Base-by-base conservation (phyloP, 2,797 vertebrate genomes). In the Danionella dracula region DNA sequence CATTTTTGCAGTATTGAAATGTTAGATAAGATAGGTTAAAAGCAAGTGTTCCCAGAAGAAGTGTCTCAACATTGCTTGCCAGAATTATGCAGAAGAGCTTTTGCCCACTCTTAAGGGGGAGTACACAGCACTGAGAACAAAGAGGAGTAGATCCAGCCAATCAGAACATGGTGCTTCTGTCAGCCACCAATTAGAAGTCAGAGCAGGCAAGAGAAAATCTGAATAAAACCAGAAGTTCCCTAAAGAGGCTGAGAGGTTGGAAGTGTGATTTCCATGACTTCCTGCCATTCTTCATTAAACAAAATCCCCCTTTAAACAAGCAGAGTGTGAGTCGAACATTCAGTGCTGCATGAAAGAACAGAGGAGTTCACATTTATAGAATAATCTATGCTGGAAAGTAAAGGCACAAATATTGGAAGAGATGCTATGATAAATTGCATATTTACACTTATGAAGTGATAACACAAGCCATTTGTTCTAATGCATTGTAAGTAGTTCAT, bases 1-100 rank as follows among this genome's bases (percentile, higher is more conserved):
- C 94, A 95, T 68, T 20, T 53, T 50, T 13, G 1, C 16, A 7
- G n/a, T n/a, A n/a, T n/a, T n/a, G n/a, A n/a, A n/a, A 49, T 19
- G 27, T 64, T 42, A 35, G 5, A 4, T 4, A 23, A 21, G 8
- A 23, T 32, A 23, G 10, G 53, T 27, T 38, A 5, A 23, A 38
- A 49, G 12, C 15, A 34, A 29, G n/a, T 48, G 46, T 27, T 8
- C 17, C 11, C 31, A 16, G 8, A n/a, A 41, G 31, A 45, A 20
- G 5, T 17, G 4, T 4, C 15, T 54, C 20, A 46, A 48, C 44
- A 38, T 64, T 4, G 21, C 35, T 37, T 11, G 15, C 75, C 13
- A 20, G 44, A 41, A 19, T 27, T 3, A 16, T 8, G 10, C 37
- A 12, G 13, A 7, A n/a, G 35, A 58, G 8, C 9, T 48, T 58